Conservation (phyloP, 1,140 invertebrate genomes). For the Brachionus asplanchnoidis region DNA sequence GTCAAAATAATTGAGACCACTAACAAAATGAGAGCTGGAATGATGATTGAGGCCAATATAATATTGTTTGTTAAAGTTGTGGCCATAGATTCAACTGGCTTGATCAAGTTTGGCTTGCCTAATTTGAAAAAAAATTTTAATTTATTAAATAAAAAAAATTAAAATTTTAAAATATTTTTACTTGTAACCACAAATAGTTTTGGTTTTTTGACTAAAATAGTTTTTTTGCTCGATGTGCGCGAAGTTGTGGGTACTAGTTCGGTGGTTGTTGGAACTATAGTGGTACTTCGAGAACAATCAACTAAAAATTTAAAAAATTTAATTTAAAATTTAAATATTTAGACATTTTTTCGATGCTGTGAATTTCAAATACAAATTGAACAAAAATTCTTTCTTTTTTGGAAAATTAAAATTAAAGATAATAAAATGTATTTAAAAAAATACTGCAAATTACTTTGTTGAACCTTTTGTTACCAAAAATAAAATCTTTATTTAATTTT, state of each 20-base stretch:
- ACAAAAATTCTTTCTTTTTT: background rate
- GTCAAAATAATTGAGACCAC: slow-evolving; percentile 17
- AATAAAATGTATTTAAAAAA: no score
- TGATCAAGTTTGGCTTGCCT: slow-evolving; percentile 2
- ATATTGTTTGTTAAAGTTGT: slow-evolving; percentile 3
- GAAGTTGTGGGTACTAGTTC: background rate
- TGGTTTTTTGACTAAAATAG: slow-evolving; percentile 14
- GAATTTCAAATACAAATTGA: background rate
- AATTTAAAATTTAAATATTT: background rate
- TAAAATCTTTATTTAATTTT: no score
- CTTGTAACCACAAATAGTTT: slow-evolving; percentile 32
- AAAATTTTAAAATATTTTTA: background rate
- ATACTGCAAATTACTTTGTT: no score
- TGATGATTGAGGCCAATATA: slow-evolving; percentile 10
- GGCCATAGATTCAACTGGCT: background rate
- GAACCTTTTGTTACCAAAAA: no score
- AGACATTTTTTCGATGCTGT: no score
- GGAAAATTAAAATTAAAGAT: no score
- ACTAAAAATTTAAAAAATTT: slow-evolving; percentile 8
- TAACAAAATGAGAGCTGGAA: background rate
- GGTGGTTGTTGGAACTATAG: background rate
- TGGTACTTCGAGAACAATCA: background rate
- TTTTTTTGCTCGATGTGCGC: background rate
- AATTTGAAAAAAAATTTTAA: background rate
- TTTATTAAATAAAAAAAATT: background rate